A percentile compares a stretch with the other conserved stretches of the same genome.
phyloP scores from a whole-genome alignment of 1,140 invertebrate species.

The Diorhabda elongata region DNA sequence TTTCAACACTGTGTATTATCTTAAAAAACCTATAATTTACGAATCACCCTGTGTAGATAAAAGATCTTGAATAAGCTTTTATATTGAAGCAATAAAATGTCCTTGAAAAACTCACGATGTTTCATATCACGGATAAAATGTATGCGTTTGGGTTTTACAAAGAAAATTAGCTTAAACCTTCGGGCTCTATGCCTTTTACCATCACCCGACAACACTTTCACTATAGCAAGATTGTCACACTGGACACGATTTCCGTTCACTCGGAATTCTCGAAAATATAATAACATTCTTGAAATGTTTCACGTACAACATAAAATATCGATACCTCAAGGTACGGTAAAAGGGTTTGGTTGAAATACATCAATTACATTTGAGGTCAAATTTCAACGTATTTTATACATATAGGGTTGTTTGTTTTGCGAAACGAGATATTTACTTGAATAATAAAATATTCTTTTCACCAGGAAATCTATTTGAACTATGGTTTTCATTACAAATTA shows the following conservation, averaged over 20 bases:
- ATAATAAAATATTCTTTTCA: no score
- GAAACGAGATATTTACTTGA: no score
- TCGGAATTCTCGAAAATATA: not conserved
- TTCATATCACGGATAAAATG: not conserved
- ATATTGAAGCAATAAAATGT: not conserved
- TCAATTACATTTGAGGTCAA: no score
- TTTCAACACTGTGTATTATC: no score
- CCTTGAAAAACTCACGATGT: not conserved
- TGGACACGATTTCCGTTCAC: conserved; percentile 1
- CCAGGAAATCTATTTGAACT: no score
- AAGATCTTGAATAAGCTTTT: no score
- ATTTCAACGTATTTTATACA: no score
- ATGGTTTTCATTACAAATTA: no score
- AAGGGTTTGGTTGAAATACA: no score
- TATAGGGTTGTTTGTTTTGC: no score
- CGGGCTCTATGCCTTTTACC: not conserved
- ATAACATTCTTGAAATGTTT: conserved; percentile 1
- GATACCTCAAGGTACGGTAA: not conserved
- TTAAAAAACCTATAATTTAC: no score
- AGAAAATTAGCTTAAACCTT: conserved; percentile 1
- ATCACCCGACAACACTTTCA: not conserved
- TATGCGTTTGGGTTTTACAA: not conserved
- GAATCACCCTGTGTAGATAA: no score
- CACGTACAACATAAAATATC: not conserved
- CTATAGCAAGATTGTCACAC: not conserved